phyloP scores from a whole-genome alignment of 35 echinoderm and acorn worm genomes.

The Acanthaster planci region DNA sequence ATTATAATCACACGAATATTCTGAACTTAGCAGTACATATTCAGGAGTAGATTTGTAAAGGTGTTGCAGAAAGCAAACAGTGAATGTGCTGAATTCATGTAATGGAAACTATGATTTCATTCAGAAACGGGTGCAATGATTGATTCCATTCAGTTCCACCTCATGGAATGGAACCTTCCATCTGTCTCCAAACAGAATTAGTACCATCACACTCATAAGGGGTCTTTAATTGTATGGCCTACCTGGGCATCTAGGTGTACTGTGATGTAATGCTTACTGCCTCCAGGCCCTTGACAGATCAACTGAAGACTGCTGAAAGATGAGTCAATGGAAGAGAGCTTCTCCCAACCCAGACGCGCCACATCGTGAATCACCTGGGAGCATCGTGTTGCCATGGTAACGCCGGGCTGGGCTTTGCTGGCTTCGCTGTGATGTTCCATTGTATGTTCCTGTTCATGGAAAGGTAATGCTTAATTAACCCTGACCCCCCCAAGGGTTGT shows the following conservation, averaged over 20 bases:
- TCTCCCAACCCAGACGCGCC: background rate
- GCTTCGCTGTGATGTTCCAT: background rate
- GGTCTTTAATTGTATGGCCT: background rate
- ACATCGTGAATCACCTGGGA: background rate
- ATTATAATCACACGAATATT: no score
- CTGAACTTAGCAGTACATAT: no score
- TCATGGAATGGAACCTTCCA: background rate
- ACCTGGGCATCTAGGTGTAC: conserved; percentile 28
- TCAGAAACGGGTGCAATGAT: background rate
- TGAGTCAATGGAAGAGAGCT: conserved; percentile 14
- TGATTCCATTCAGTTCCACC: background rate
- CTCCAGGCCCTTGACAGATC: background rate
- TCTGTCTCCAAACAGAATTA: background rate
- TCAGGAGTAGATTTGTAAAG: no score
- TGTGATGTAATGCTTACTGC: conserved; percentile 26
- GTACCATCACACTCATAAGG: background rate
- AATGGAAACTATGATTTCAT: background rate
- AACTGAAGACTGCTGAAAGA: conserved; percentile 43
- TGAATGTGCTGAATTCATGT: no score
- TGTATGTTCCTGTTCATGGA: background rate
- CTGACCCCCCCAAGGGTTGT: no score
- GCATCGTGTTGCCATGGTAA: background rate
- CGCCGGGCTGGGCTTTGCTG: background rate
- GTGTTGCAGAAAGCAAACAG: no score
- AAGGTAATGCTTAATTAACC: background rate